Evolutionary conservation across 1,140 invertebrate genomes (phyloP).

Genomic region (Tribolium castaneum): DNA sequence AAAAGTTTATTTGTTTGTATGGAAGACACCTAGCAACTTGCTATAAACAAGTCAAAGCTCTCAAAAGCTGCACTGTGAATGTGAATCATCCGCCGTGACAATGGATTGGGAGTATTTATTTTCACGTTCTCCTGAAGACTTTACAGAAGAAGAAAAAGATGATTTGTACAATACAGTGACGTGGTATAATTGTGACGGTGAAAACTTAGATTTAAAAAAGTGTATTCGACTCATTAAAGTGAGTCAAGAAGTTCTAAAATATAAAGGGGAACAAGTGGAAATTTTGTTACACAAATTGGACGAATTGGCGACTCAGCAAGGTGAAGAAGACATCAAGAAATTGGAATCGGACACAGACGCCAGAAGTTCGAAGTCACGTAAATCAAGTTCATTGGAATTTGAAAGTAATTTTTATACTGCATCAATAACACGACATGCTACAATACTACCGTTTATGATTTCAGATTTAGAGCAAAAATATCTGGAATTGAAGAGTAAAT

Average conservation of each 20-base stretch:
- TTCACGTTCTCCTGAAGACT: slow-evolving; percentile 67
- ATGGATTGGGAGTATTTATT: slow-evolving; percentile 73
- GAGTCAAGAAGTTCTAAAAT: slow-evolving; percentile 73
- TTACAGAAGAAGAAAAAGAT: slow-evolving; percentile 71
- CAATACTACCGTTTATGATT: slow-evolving; percentile 37
- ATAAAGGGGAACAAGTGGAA: slow-evolving; percentile 74
- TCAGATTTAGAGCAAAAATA: slow-evolving; percentile 64
- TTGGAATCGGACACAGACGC: slow-evolving; percentile 52
- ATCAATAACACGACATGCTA: neutral
- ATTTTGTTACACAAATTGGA: slow-evolving; percentile 67
- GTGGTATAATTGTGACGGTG: slow-evolving; percentile 70
- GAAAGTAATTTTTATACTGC: slow-evolving; percentile 47
- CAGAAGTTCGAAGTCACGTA: slow-evolving; percentile 49
- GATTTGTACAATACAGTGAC: slow-evolving; percentile 70
- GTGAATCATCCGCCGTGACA: neutral
- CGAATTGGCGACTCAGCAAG: slow-evolving; percentile 65
- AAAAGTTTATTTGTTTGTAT: slow-evolving; percentile 26
- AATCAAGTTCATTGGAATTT: slow-evolving; percentile 50
- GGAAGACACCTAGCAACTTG: neutral
- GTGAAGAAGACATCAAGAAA: slow-evolving; percentile 62
- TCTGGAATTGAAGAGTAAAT: slow-evolving; percentile 65
- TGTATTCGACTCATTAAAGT: slow-evolving; percentile 69
- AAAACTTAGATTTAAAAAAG: slow-evolving; percentile 68
- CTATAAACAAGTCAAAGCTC: slow-evolving; percentile 24
- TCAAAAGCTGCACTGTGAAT: too few relatives aligned